Evolutionary conservation across 2,113 vertebrate species (phyloP).

Genomic region (Ailuropoda melanoleuca): DNA sequence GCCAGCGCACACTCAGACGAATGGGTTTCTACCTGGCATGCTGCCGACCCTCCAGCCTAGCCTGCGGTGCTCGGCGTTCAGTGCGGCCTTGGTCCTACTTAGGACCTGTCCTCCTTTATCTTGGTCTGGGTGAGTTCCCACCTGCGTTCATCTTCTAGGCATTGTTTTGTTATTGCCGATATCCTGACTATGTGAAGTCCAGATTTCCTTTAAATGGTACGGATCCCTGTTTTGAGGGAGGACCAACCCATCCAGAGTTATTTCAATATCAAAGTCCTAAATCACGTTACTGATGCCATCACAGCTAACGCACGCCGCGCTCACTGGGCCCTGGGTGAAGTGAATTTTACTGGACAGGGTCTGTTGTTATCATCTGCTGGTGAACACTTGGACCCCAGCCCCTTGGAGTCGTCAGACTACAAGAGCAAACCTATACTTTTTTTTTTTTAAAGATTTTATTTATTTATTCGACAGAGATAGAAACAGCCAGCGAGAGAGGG

Average conservation of each 20-base stretch:
- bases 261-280: not conserved
- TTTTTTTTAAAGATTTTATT: too few relatives aligned
- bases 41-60: not conserved
- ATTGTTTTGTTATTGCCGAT: not conserved
- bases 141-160: not conserved
- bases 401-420: not conserved
- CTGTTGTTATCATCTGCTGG: not conserved
- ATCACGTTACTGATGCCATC: not conserved
- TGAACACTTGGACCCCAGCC: conserved; percentile 4
- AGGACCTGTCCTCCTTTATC: not conserved
- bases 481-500: too few relatives aligned
- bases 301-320: not conserved
- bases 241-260: not conserved
- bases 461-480: too few relatives aligned
- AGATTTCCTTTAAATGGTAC: not conserved
- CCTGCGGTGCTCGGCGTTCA: not conserved
- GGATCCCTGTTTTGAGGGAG: not conserved
- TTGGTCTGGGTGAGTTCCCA: not conserved
- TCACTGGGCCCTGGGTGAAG: not conserved
- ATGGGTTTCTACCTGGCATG: not conserved
- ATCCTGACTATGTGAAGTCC: not conserved
- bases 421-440: not conserved
- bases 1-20: not conserved
- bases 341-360: not conserved
- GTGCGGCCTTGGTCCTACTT: not conserved